Conservation (phyloP, 2,797 vertebrate species). For the Peromyscus aztecus region DNA sequence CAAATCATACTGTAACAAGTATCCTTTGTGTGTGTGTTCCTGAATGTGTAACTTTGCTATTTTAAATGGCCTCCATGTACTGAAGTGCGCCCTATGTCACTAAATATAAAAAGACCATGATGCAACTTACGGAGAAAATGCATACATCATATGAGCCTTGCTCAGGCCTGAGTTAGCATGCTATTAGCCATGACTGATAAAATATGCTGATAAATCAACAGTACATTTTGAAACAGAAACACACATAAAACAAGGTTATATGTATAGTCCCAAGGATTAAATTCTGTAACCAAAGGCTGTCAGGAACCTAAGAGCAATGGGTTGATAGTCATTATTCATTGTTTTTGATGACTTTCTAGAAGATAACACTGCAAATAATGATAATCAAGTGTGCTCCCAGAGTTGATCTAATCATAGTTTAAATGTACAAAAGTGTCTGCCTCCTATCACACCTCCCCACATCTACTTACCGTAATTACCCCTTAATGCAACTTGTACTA, state of each 20-base stretch:
- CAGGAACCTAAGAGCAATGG: background rate
- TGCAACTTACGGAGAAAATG: background rate
- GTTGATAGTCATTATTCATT: background rate
- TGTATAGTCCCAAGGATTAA: background rate
- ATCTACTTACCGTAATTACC: background rate
- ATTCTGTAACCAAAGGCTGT: background rate
- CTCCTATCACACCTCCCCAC: background rate
- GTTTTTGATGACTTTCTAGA: background rate
- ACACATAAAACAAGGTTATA: background rate
- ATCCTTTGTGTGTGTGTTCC: background rate
- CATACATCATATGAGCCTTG: background rate
- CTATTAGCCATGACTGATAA: background rate
- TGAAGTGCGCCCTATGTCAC: background rate
- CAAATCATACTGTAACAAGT: background rate
- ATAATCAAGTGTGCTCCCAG: background rate
- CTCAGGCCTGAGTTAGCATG: background rate
- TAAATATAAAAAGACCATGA: background rate
- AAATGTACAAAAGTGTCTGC: background rate
- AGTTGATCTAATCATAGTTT: slow-evolving; percentile 3
- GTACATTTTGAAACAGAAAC: background rate
- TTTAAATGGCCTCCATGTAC: background rate
- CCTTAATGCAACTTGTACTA: background rate
- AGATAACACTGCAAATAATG: background rate
- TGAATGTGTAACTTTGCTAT: background rate
- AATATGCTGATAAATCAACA: background rate